These are phyloP conservation scores for Lemur catta DNA, from an alignment of 2,797 vertebrate species.

Conservation along the genomic window DNA sequence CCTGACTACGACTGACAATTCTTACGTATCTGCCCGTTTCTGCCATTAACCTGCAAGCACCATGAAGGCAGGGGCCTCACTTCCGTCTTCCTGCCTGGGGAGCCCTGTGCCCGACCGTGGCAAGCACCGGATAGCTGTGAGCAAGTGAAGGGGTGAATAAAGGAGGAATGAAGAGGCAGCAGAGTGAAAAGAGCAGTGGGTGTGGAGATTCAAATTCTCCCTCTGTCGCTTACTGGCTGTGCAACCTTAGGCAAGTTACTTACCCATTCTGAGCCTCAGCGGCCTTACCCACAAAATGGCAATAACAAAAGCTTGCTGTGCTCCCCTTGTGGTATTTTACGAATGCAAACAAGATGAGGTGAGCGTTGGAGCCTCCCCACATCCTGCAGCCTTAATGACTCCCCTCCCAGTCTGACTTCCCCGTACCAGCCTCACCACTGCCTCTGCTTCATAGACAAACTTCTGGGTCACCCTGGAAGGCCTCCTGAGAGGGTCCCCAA, in stretches of 20 bases:
- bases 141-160: accelerated
- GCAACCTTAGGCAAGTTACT: not conserved
- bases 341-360: not conserved
- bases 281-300: not conserved
- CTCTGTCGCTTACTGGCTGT: not conserved
- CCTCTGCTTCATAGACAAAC: not conserved
- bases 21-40: not conserved
- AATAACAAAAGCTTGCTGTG: not conserved
- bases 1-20: not conserved
- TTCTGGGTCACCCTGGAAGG: not conserved
- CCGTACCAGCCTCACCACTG: not conserved
- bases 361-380: accelerated
- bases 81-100: not conserved
- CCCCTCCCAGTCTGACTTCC: not conserved
- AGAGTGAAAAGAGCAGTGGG: not conserved
- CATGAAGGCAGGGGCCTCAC: not conserved
- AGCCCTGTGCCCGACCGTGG: accelerated
- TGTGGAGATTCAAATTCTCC: not conserved
- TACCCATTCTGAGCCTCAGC: not conserved
- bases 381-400: not conserved
- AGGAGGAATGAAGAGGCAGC: not conserved
- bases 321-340: accelerated
- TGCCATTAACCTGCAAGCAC: not conserved
- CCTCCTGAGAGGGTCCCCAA: not conserved
- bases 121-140: accelerated